Evolutionary conservation across 1,140 invertebrate genomes (phyloP).

Genomic region (Drosophila pachea): DNA sequence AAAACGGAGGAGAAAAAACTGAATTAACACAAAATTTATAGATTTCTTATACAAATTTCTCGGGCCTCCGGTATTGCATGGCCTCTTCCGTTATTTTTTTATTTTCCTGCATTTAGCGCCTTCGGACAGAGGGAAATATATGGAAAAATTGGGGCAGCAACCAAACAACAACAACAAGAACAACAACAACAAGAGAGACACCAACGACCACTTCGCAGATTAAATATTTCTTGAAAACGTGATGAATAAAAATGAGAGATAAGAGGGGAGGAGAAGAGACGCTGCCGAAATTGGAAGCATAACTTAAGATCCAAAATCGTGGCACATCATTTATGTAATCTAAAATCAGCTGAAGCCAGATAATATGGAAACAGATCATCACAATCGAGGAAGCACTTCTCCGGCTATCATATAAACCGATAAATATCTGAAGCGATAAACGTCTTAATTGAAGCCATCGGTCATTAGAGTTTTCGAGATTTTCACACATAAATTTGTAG

Average conservation of each 20-base stretch:
- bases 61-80: slow-evolving; percentile 10
- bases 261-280: not conserved
- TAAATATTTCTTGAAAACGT: slow-evolving; percentile 32
- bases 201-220: slow-evolving; percentile 65
- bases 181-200: slow-evolving; percentile 31
- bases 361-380: slow-evolving; percentile 6
- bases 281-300: not conserved
- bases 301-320: slow-evolving; percentile 5
- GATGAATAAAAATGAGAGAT: not conserved
- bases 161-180: too few species aligned
- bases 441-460: too few species aligned
- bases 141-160: slow-evolving; percentile 5
- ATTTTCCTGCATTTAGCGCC: slow-evolving; percentile 73
- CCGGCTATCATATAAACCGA: too few species aligned
- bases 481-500: too few species aligned
- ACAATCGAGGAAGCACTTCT: too few species aligned
- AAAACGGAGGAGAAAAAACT: slow-evolving; percentile 29
- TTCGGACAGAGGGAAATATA: slow-evolving; percentile 37
- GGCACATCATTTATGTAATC: slow-evolving; percentile 20
- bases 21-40: slow-evolving; percentile 62
- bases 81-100: slow-evolving; percentile 25
- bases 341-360: not conserved
- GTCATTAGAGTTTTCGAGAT: too few species aligned
- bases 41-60: slow-evolving; percentile 43
- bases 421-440: too few species aligned